A percentile compares a stretch with the other conserved stretches of the same genome.
These are phyloP conservation scores for Macrophya annulata DNA, from an alignment of 2,888 invertebrate species.

Conservation along the genomic window DNA sequence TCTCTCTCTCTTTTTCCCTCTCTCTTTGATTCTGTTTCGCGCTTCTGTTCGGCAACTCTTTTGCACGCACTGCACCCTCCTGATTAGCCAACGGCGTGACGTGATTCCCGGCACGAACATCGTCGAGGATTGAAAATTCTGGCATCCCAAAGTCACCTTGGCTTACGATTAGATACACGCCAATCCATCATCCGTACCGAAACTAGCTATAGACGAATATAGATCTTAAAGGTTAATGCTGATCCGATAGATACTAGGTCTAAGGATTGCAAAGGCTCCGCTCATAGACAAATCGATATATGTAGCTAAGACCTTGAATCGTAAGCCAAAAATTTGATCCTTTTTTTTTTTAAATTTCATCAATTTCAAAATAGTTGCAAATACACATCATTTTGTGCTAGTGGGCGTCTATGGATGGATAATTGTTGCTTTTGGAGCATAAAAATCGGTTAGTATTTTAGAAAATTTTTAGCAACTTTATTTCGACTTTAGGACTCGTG, in stretches of 20 bases:
- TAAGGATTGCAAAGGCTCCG: not conserved
- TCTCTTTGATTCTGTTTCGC: conserved; percentile 11
- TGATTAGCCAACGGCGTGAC: conserved; percentile 18
- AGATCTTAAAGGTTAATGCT: conserved; percentile 37
- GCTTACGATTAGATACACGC: not conserved
- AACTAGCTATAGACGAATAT: not conserved
- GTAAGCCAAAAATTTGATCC: not conserved
- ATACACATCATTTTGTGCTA: not conserved
- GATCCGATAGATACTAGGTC: conserved; percentile 39
- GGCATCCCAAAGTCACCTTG: conserved; percentile 38
- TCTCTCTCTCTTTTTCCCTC: conserved; percentile 35
- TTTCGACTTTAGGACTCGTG: not conserved
- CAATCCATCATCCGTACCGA: conserved; percentile 41
- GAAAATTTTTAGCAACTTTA: not conserved
- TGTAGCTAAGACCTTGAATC: not conserved
- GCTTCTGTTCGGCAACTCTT: conserved; percentile 40
- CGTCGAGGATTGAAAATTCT: not conserved
- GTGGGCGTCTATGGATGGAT: not conserved
- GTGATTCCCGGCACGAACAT: conserved; percentile 35
- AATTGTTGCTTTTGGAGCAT: not conserved
- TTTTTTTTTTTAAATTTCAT: not conserved
- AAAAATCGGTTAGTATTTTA: not conserved
- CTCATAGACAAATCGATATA: not conserved
- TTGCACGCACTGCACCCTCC: conserved; percentile 32
- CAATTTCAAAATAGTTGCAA: not conserved